Evolutionary conservation across 2,113 vertebrate genomes (phyloP).

Genomic region (Pristiophorus japonicus): DNA sequence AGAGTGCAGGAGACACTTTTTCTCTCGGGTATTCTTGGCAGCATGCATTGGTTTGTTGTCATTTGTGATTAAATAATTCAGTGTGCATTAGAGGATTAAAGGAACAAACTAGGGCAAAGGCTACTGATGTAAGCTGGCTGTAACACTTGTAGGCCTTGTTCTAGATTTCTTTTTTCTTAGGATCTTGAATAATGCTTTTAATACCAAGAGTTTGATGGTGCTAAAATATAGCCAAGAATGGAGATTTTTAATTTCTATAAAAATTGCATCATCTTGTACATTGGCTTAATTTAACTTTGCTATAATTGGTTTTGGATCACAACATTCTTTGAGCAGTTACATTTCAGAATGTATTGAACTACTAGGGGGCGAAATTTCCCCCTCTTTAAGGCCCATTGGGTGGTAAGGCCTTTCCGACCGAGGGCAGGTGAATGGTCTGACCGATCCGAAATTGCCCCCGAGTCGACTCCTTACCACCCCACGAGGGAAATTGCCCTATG

Average conservation of each 20-base stretch:
- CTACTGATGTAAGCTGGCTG: background rate
- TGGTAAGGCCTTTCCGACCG: too few species aligned
- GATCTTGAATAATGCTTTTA: background rate
- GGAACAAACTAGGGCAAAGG: too few species aligned
- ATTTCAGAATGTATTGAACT: background rate
- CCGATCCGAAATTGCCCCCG: too few species aligned
- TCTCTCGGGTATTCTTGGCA: background rate
- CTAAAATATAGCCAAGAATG: background rate
- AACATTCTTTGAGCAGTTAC: background rate
- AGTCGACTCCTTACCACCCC: too few species aligned
- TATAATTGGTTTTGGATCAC: background rate
- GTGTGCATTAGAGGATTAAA: too few species aligned
- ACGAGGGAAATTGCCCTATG: too few species aligned
- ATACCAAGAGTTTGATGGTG: background rate
- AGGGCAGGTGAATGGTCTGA: too few species aligned
- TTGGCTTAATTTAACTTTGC: background rate
- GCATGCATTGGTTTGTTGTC: background rate
- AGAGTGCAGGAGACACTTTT: background rate
- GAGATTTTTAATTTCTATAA: background rate
- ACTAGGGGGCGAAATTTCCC: too few species aligned
- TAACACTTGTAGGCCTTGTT: background rate
- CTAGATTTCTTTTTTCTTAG: background rate
- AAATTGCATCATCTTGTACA: background rate
- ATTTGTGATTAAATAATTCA: too few species aligned
- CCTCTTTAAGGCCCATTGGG: too few species aligned